Evolutionary conservation across 2,888 invertebrate species (phyloP), one percentile per base, ranked within the genome.

Genomic region (Plutella xylostella): DNA sequence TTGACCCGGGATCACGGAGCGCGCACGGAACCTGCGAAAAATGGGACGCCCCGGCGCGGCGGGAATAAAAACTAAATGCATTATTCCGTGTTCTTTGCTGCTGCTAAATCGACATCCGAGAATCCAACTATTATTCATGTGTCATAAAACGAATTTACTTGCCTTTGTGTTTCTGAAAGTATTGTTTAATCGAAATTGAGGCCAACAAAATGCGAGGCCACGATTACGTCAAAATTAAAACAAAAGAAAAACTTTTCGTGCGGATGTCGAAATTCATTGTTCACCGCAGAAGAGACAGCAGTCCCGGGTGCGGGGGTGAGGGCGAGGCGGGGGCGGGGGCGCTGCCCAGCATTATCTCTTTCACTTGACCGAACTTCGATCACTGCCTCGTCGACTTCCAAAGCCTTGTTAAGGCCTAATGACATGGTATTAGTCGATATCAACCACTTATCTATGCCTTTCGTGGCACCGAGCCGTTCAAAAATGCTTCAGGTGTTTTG

Each of bases 341-440:
- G 35, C 43, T 34, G 42, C 40, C 38, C 17, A 55, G 65, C 53
- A 67, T 75, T 82, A 79, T 79, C 82, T 82, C 78, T 78, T 61
- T 60, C 75, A 70, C 73, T 77, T 76, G 79, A 77, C 76, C 75
- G 78, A 70, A 70, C 76, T 73, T 70, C 68, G 74, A 79, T 77
- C 72, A 69, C 69, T 63, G 72, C 63, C 63, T 71, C 73, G 66
- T 59, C 69, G 72, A 66, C 63, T 70, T 55, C 69, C 59, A 72
- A 76, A 72, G 73, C 72, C 75, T 77, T 77, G 75, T 77, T 73
- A 74, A 66, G 65, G 68, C 68, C 66, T 76, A 78, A 75, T 75
- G 77, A 73, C 68, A 73, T 64, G 70, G 66, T 67, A 69, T 67
- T 64, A 68, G 65, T 60, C 61, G 57, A 67, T 67, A 65, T 65